Evolutionary conservation across 2,113 vertebrate genomes (phyloP).

Genomic region (Xiphophorus hellerii): DNA sequence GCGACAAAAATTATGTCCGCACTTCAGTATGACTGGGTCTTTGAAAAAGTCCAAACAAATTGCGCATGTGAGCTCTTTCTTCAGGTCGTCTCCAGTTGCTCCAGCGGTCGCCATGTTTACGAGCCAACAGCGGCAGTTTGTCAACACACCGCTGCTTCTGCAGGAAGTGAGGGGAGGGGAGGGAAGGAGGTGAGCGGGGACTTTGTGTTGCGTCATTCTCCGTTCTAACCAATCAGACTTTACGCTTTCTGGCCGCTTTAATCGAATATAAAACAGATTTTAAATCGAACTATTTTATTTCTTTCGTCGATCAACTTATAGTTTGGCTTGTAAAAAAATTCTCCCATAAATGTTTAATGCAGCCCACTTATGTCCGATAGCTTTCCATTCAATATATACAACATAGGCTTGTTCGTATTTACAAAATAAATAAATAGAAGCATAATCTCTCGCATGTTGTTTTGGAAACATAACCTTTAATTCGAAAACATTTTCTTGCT

Average conservation of each 20-base stretch:
- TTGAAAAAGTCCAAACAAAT: slow-evolving; percentile 82
- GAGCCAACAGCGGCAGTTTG: slow-evolving; percentile 7
- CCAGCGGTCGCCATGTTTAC: slow-evolving; percentile 77
- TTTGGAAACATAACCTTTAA: neutral
- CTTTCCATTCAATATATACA: no score
- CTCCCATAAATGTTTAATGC: no score
- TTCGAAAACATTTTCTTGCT: neutral
- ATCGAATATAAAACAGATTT: no score
- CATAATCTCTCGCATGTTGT: neutral
- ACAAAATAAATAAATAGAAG: neutral
- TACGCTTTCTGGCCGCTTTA: neutral
- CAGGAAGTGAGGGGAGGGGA: slow-evolving; percentile 43
- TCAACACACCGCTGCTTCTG: slow-evolving; percentile 13
- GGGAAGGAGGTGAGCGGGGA: neutral
- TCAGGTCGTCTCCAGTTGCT: slow-evolving; percentile 66
- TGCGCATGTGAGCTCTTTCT: slow-evolving; percentile 80
- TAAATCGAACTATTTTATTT: neutral
- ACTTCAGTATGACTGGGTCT: slow-evolving; percentile 81
- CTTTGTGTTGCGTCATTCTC: slow-evolving; percentile 29
- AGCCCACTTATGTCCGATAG: no score
- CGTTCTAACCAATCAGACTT: slow-evolving; percentile 45
- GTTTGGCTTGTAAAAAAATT: no score
- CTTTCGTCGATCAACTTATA: neutral
- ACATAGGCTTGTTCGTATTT: no score
- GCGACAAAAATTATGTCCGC: slow-evolving; percentile 82